Evolutionary conservation across 1,140 invertebrate species (phyloP), one percentile per base, ranked within the genome.

Genomic region (Tribolium castaneum): DNA sequence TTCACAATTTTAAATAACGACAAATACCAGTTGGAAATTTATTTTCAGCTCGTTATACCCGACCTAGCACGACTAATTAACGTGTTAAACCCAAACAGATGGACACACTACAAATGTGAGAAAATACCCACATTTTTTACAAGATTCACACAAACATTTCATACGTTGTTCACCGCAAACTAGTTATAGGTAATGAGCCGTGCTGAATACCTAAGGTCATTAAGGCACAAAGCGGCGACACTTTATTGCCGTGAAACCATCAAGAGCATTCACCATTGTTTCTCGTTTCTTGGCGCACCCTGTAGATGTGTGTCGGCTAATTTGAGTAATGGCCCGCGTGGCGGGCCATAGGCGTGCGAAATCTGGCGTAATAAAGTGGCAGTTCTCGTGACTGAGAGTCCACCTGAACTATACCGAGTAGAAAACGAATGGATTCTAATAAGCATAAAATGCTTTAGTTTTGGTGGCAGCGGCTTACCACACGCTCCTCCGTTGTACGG

Each of bases 381-480:
- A 51, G 70, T 72, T 72, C 13, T 72, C 70, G 70, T 72, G 70
- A 72, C 70, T 22, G 50, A 49, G 45, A 71, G 70, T 62, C 56
- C 56, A 62, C 39, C 70, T 72, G 39, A 72, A 72, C 39, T 72
- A 71, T 16, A 25, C 35, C 34, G 56, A 51, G 19, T 72, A 10
- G 22, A 30, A 51, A 72, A 72, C 39, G 39, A 72, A 72, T 72
- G 70, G 70, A 49, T 72, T 72, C 70, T 72, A 72, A 72, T 72
- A 72, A 72, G 70, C 70, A 72, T 72, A 77, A 70, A 77, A 77
- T 77, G 66, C 66, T 78, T 74, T 74, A 72, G 39, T 78, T 78
- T 74, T 78, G 70, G 54, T 77, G 75, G 62, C 59, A 71, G 75
- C 75, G 70, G 16, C 39, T 49, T 51, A 52, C 70, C 70, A 30